Conservation (phyloP, 2,113 vertebrate species). For the Cygnus buccinator region DNA sequence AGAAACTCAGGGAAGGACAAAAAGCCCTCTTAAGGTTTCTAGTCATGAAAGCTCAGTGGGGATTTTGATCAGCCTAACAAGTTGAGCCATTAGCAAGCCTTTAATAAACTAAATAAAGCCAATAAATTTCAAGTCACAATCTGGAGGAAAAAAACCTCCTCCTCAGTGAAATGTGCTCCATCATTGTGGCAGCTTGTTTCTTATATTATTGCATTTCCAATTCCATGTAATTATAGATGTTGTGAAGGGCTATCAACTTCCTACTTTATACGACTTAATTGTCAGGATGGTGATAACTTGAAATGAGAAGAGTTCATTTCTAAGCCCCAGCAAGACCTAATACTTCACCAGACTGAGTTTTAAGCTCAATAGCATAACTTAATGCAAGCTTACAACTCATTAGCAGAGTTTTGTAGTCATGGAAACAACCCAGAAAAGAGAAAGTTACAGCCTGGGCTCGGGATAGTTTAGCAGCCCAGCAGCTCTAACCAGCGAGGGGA, state of each 20-base stretch:
- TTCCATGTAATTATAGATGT: slow-evolving; percentile 23
- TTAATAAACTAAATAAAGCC: slow-evolving; percentile 38
- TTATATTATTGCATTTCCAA: slow-evolving; percentile 40
- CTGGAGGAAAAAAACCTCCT: neutral
- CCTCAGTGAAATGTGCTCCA: neutral
- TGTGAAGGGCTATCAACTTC: slow-evolving; percentile 32
- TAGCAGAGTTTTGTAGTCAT: neutral
- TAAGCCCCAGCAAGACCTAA: neutral
- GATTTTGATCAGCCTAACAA: neutral
- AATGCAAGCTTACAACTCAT: neutral
- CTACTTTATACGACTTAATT: slow-evolving; percentile 31
- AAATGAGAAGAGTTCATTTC: slow-evolving; percentile 1
- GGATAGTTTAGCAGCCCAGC: neutral
- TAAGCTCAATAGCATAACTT: neutral
- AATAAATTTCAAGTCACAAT: slow-evolving; percentile 11
- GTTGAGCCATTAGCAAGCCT: neutral
- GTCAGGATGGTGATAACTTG: slow-evolving; percentile 17
- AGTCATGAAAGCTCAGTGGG: neutral
- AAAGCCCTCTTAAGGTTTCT: neutral
- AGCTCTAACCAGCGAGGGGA: neutral
- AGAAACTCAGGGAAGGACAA: neutral
- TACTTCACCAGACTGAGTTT: neutral
- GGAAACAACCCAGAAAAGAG: neutral
- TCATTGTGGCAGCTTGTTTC: slow-evolving; percentile 30
- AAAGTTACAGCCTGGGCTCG: neutral